These are phyloP conservation scores for Odobenus rosmarus DNA, from an alignment of 2,113 vertebrate genomes.

Conservation along the genomic window DNA sequence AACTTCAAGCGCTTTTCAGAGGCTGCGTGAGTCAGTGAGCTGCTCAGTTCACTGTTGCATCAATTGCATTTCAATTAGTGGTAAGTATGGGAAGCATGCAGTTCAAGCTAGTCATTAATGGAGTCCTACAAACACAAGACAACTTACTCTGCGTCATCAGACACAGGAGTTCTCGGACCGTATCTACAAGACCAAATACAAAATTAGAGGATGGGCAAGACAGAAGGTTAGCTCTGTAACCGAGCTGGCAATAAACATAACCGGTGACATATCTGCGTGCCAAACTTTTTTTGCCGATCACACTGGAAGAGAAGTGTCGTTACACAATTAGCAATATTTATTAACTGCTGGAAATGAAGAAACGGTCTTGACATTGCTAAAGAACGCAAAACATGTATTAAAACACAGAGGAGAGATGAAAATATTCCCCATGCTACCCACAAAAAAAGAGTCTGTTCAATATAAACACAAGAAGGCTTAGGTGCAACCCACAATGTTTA, in stretches of 20 bases:
- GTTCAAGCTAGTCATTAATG: constrained; percentile 83
- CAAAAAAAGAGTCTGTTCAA: constrained; percentile 11
- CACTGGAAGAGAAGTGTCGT: constrained; percentile 65
- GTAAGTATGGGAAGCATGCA: constrained; percentile 85
- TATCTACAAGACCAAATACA: constrained; percentile 93
- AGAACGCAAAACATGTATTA: constrained; percentile 21
- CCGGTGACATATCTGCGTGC: background rate
- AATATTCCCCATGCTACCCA: constrained; percentile 37
- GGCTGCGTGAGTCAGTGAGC: constrained; percentile 74
- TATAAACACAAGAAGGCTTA: constrained; percentile 5
- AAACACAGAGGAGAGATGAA: constrained; percentile 54
- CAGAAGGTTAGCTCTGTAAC: constrained; percentile 13
- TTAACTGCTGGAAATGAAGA: constrained; percentile 34
- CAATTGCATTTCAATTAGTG: constrained; percentile 84
- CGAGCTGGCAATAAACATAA: constrained; percentile 50
- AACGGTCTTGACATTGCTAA: background rate
- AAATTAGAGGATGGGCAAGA: constrained; percentile 83
- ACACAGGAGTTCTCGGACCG: constrained; percentile 93
- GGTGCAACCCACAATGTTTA: background rate
- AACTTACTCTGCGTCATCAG: constrained; percentile 98
- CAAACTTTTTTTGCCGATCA: constrained; percentile 32
- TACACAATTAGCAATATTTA: constrained; percentile 45
- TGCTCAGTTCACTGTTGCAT: constrained; percentile 71
- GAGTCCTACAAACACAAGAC: constrained; percentile 81
- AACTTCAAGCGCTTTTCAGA: constrained; percentile 80